Conservation (phyloP, 1,140 invertebrate genomes). For the Uloborus diversus region DNA sequence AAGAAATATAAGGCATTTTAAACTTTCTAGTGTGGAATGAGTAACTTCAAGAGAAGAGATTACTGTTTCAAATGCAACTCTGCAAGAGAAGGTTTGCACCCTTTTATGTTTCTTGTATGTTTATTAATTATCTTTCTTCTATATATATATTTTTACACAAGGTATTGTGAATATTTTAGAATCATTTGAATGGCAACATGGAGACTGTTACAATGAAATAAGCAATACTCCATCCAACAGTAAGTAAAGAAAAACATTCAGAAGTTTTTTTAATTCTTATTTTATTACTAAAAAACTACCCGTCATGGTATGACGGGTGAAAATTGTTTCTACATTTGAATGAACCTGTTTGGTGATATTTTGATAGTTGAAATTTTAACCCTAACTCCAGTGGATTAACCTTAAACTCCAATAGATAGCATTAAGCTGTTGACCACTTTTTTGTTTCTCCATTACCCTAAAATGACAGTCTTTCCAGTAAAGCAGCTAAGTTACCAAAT, state of each 20-base stretch:
- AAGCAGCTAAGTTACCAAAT: too few relatives aligned
- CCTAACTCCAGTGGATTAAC: too few relatives aligned
- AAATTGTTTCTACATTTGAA: too few relatives aligned
- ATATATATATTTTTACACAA: not conserved
- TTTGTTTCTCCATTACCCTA: too few relatives aligned
- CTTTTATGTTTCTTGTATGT: not conserved
- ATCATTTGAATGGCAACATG: constrained; percentile 72
- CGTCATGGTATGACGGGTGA: too few relatives aligned
- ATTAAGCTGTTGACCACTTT: too few relatives aligned
- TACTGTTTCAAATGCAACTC: constrained; percentile 90
- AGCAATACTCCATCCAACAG: constrained; percentile 89
- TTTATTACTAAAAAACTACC: too few relatives aligned
- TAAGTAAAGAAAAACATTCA: constrained; percentile 64
- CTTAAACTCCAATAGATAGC: too few relatives aligned
- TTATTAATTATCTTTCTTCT: not conserved
- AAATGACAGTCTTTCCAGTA: too few relatives aligned
- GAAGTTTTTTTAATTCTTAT: not conserved
- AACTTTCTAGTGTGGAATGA: constrained; percentile 83
- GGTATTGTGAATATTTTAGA: constrained; percentile 60
- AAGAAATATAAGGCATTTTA: too few relatives aligned
- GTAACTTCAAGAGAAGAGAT: constrained; percentile 90
- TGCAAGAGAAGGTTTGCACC: constrained; percentile 73
- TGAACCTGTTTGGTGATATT: too few relatives aligned
- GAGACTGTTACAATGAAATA: constrained; percentile 75
- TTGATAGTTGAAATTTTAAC: too few relatives aligned